Base-by-base conservation (phyloP, 2,797 vertebrate species). In the Bovichtus variegatus region DNA sequence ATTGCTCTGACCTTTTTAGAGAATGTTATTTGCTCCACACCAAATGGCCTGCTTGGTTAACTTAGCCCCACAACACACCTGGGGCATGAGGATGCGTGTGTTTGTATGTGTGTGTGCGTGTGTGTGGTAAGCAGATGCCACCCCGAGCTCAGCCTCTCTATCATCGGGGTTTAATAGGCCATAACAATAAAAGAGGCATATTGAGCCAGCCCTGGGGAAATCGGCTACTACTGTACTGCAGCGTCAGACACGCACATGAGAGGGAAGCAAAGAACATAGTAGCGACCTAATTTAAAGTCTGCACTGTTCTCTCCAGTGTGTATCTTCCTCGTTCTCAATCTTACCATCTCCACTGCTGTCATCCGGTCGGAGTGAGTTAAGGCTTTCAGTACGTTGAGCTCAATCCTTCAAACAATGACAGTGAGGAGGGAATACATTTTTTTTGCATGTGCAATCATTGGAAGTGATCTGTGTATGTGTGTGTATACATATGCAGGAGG, bases 1-100 rank as follows among this genome's bases (percentile, higher is more conserved):
- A 94, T 93, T 87, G 89, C 90, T 93, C 80, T 93, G 91, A 94
- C 92, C 92, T 93, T 94, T 92, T 89, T 79, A 80, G 74, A 87
- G 81, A 93, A 87, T 59, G 80, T 86, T 91, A 91, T 91, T 89
- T 88, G 87, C 81, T 83, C 73, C 59, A 12, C 74, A 81, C 80
- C 90, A 90, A 89, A 85, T 85, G 79, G 73, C 82, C 71, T 91
- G 73, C 78, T 85, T 82, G 89, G 86, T 86, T 91, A 88, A 90
- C 84, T 88, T 85, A 75, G 81, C 58, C 59, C 81, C 81, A 83
- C 21, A 46, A 29, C 64, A 71, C 82, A 93, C 90, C 86, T 91
- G 90, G 81, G 91, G 91, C 59, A 61, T 29, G 61, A 63, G 46
- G 55, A 29, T 43, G 18, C 13, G 2, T 59, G 18, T 72, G 66